Evolutionary conservation across 2,797 vertebrate species (phyloP), one percentile per base, ranked within the genome.

Genomic region (Catostomus latipinnis): DNA sequence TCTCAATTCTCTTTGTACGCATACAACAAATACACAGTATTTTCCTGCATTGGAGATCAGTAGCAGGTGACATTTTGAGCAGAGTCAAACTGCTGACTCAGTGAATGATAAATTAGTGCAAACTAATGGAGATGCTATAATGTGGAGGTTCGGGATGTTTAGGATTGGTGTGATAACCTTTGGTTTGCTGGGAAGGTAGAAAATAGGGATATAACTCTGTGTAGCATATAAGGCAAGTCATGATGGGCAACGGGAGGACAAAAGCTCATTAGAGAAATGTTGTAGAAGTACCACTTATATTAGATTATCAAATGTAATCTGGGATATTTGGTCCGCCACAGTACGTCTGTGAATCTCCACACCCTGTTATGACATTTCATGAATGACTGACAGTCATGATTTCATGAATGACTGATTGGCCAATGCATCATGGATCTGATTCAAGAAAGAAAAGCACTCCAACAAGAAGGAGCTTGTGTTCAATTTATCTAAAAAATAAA

Each of bases 401-500:
- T 18, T 71, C 52, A 81, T 75, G 66, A 57, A 77, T 63, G 75
- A 34, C 34, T 34, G 34, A 71, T 74, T 81, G 80, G 83, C 76
- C 66, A 70, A 68, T 68, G 78, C 83, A 80, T 81, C 75, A 86
- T 65, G 43, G 58, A 67, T 54, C 34, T 76, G 86, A 87, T 84
- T 87, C 52, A 84, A 87, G 88, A 90, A 88, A 85, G 84, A 87
- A 87, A 84, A 85, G 83, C 77, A 85, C 83, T 77, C 57, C 68
- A 54, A 70, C 84, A 88, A 86, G 22, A 22, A 34, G 88, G 75
- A 90, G 87, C 84, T 77, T 13, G 66, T 69, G 82, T 88, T 82
- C 86, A 91, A 70, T 80, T 75, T 18, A 49, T 84, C 62, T 58
- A 93, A 92, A 34, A 94, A 94, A 93, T 92, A 94, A 92, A 93